These are phyloP conservation scores for Masticophis lateralis DNA, from an alignment of 2,797 vertebrate genomes.

Conservation along the genomic window DNA sequence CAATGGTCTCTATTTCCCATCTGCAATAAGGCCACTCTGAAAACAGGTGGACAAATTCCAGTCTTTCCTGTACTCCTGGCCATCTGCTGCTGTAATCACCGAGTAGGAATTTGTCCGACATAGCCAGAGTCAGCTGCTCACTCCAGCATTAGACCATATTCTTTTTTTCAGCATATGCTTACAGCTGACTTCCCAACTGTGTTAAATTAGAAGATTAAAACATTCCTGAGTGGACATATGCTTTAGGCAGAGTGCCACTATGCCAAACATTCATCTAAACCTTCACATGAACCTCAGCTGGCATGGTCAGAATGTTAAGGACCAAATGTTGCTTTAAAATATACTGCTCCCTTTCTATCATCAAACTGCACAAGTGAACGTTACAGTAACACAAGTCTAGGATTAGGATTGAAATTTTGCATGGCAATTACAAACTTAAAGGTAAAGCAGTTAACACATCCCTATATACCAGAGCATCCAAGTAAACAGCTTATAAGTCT, in stretches of 20 bases:
- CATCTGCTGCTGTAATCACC: neutral
- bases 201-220: neutral
- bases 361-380: neutral
- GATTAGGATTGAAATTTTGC: neutral
- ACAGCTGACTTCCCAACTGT: neutral
- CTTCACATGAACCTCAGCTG: neutral
- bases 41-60: neutral
- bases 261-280: neutral
- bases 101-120: neutral
- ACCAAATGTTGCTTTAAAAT: neutral
- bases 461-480: neutral
- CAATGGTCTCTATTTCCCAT: neutral
- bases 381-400: neutral
- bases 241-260: neutral
- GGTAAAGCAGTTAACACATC: neutral
- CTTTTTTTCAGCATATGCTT: neutral
- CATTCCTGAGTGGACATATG: neutral
- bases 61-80: neutral
- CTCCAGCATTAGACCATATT: neutral
- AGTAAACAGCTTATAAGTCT: neutral
- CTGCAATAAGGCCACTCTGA: neutral
- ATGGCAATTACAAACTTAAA: neutral
- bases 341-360: neutral
- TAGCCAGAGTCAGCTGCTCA: neutral
- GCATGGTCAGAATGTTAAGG: no score